Conservation (phyloP, 2,797 vertebrate species). For the Neopelma chrysocephalum region DNA sequence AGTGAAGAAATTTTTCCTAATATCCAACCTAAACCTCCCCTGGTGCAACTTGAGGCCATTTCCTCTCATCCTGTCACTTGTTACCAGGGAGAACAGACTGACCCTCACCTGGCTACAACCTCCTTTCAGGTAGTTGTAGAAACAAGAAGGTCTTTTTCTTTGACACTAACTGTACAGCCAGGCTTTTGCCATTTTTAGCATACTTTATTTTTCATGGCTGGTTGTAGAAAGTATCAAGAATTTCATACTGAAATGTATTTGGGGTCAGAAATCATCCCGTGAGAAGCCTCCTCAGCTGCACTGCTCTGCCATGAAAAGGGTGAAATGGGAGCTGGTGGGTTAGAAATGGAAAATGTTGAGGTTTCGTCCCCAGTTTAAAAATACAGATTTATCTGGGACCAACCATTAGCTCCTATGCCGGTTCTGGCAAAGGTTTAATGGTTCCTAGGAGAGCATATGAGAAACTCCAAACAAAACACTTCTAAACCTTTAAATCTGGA, state of each 20-base stretch:
- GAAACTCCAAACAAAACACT: background rate
- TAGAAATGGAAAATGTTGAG: background rate
- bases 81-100: background rate
- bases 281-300: background rate
- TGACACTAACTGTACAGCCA: background rate
- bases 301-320: background rate
- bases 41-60: background rate
- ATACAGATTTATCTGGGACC: background rate
- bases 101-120: background rate
- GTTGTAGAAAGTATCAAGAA: background rate
- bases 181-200: background rate
- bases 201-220: background rate
- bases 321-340: background rate
- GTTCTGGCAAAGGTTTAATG: background rate
- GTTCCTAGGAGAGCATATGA: background rate
- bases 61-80: background rate
- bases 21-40: background rate
- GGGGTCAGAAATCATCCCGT: background rate
- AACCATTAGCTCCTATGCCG: background rate
- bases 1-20: background rate
- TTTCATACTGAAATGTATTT: background rate
- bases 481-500: constrained; percentile 20
- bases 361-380: background rate
- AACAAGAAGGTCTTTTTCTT: background rate
- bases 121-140: background rate